phyloP scores from a whole-genome alignment of 1,140 invertebrate species.

The Lasioglossum baleicum region DNA sequence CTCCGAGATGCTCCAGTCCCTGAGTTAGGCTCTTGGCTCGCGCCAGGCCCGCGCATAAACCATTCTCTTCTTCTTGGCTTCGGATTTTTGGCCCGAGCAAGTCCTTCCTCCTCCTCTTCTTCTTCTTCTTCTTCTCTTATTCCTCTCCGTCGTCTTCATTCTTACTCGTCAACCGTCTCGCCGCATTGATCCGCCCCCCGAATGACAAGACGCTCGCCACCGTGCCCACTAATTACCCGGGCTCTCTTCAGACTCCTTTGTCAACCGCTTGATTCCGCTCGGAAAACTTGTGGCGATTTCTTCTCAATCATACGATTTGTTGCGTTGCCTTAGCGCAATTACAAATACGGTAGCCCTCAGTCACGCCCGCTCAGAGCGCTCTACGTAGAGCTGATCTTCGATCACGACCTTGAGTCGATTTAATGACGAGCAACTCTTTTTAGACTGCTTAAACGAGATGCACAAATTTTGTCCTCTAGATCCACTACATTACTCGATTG shows the following conservation, averaged over 20 bases:
- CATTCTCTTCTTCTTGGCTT: constrained; percentile 18
- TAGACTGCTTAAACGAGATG: too few species aligned
- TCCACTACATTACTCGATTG: too few species aligned
- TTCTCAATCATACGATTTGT: too few species aligned
- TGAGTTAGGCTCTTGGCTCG: constrained; percentile 21
- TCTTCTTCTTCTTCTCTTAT: neutral
- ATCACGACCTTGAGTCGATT: too few species aligned
- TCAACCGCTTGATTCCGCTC: neutral
- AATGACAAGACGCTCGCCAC: constrained; percentile 21
- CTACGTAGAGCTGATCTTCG: too few species aligned
- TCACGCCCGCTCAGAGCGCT: too few species aligned
- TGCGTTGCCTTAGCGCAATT: too few species aligned
- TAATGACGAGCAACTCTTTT: too few species aligned
- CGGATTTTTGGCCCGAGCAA: constrained; percentile 19
- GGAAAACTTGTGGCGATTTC: too few species aligned
- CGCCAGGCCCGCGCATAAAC: neutral
- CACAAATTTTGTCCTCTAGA: too few species aligned
- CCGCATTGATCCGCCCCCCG: constrained; percentile 13
- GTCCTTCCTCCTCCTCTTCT: constrained; percentile 65
- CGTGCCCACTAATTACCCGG: constrained; percentile 19
- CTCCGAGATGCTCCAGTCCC: constrained; percentile 10
- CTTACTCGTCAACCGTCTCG: constrained; percentile 63
- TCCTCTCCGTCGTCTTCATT: constrained; percentile 38
- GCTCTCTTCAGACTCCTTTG: neutral
- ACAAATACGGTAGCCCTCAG: too few species aligned